Percentiles rank a stretch among this genome's conserved stretches.
Evolutionary conservation across 2,888 invertebrate species (phyloP).

Genomic region (Fragum whitleyi): DNA sequence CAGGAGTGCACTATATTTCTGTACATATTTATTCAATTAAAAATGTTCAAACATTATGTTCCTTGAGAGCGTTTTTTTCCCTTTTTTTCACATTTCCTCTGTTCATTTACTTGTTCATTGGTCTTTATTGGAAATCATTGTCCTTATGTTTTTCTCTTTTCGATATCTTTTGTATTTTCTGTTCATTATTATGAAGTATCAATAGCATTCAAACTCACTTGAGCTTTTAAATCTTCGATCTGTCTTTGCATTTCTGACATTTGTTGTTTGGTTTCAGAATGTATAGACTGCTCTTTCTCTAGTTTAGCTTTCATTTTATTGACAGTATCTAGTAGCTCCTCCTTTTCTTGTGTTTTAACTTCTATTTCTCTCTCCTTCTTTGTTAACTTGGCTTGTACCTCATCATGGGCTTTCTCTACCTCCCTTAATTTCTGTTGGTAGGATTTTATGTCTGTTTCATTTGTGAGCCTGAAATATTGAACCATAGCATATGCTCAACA

Average conservation of each 20-base stretch:
- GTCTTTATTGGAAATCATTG: no score
- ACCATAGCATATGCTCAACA: no score
- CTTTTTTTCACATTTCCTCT: no score
- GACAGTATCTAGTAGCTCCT: conserved; percentile 94
- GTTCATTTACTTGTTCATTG: no score
- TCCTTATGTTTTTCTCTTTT: no score
- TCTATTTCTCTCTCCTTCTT: conserved; percentile 97
- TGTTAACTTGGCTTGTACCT: conserved; percentile 93
- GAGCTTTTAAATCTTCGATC: conserved; percentile 87
- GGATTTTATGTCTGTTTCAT: conserved; percentile 95
- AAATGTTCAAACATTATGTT: no score
- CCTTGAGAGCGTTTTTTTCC: no score
- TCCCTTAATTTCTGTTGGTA: conserved; percentile 95
- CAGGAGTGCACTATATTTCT: no score
- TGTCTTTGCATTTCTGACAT: conserved; percentile 89
- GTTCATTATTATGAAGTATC: no score
- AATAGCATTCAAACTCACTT: conserved; percentile 61
- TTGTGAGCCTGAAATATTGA: conserved; percentile 89
- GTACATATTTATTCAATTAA: no score
- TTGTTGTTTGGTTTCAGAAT: conserved; percentile 93
- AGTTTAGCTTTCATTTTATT: conserved; percentile 93
- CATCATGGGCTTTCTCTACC: conserved; percentile 94
- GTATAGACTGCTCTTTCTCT: conserved; percentile 94
- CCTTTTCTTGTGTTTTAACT: conserved; percentile 94
- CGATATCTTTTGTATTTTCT: no score